A percentile compares a stretch with the other conserved stretches of the same genome.
phyloP scores from a whole-genome alignment of 2,113 vertebrate species.

The Neomonachus schauinslandi region DNA sequence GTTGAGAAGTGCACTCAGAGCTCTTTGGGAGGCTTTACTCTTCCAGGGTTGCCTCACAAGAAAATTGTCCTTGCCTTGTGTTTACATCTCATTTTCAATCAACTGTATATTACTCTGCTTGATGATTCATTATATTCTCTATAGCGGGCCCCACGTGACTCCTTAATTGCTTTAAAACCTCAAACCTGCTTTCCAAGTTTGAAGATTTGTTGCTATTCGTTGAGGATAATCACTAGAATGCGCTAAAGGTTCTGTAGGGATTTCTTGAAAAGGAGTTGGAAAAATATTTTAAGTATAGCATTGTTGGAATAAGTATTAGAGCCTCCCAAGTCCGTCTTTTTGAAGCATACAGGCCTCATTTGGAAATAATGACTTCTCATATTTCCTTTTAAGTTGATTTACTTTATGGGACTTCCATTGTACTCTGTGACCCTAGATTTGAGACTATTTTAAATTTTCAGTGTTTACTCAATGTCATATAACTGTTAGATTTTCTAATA shows the following conservation, averaged over 20 bases:
- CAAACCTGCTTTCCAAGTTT: not conserved
- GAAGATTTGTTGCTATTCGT: not conserved
- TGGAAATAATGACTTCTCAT: slow-evolving; percentile 14
- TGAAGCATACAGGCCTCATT: not conserved
- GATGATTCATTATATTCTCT: not conserved
- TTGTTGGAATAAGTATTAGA: not conserved
- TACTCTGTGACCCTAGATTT: not conserved
- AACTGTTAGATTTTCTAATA: slow-evolving; percentile 32
- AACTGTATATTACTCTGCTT: not conserved
- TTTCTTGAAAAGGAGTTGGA: slow-evolving; percentile 32
- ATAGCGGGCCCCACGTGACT: not conserved
- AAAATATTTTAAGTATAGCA: not conserved
- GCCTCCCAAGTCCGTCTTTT: not conserved
- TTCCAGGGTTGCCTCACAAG: not conserved
- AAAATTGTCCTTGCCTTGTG: not conserved
- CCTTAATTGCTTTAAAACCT: not conserved
- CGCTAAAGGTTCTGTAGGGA: not conserved
- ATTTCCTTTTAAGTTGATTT: slow-evolving; percentile 23
- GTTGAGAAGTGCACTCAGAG: not conserved
- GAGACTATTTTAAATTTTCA: slow-evolving; percentile 34
- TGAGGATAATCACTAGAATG: not conserved
- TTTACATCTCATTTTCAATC: slow-evolving; percentile 35
- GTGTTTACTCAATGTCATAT: not conserved
- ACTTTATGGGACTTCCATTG: not conserved
- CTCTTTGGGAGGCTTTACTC: not conserved